Evolutionary conservation across 2,888 invertebrate species (phyloP), one percentile per base, ranked within the genome.

Genomic region (Torymus aiolomorphi): DNA sequence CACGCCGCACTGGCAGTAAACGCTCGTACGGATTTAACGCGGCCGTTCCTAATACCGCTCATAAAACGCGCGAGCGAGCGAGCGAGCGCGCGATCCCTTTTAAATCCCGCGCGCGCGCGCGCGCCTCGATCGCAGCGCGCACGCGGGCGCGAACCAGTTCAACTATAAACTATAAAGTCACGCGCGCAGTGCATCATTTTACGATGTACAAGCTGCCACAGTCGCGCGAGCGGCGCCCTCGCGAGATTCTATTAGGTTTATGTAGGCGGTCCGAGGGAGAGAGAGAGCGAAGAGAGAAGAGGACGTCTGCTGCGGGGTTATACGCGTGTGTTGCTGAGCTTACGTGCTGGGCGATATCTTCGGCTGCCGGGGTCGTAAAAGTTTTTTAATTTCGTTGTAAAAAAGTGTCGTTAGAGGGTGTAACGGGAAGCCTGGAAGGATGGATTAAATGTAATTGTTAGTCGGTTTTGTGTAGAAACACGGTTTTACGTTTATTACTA

Each of bases 101-200:
- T 86, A 88, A 88, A 88, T 88, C 88, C 86, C 83, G 86, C 85
- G 20, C 20, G 1, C 84, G 85, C 83, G 86, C 85, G 20, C 20
- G 1, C 84, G 85, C 82, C 85, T 87, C 86, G 87, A 87, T 88
- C 86, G 84, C 83, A 82, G 83, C 62, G 72, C 57, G 49, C 63
- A 49, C 67, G 73, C 76, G 76, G 59, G 42, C 20, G 61, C 76
- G 75, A 73, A 80, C 75, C 81, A 76, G 77, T 85, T 85, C 80
- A 86, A 88, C 88, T 88, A 86, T 88, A 88, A 88, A 88, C 86
- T 88, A 87, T 87, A 88, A 88, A 88, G 81, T 83, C 20, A 20
- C 20, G 20, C 20, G 20, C 81, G 73, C 84, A 82, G 80, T 84
- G 85, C 83, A 86, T 86, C 86, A 83, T 87, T 87, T 87, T 87